These are phyloP conservation scores for Silurus meridionalis DNA, from an alignment of 2,113 vertebrate genomes.

Conservation along the genomic window DNA sequence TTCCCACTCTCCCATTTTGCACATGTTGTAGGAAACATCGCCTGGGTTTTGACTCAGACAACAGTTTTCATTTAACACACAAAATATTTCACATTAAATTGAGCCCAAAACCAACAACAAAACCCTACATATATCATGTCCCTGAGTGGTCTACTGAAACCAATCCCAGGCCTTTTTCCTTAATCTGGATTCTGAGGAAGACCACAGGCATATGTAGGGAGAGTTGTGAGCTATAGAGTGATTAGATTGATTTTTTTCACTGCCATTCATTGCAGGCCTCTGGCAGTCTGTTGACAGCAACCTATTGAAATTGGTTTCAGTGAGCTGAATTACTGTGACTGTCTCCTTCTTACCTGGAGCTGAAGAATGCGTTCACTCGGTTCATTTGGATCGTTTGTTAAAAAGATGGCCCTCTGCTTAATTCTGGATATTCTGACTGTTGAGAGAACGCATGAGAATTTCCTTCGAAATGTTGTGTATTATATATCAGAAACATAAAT, in stretches of 20 bases:
- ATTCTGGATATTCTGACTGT: neutral
- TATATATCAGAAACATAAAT: neutral
- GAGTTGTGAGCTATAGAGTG: constrained; percentile 16
- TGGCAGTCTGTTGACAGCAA: constrained; percentile 28
- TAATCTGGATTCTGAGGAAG: constrained; percentile 5
- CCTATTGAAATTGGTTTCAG: constrained; percentile 1
- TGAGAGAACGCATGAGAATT: neutral
- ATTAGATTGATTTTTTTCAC: constrained; percentile 19
- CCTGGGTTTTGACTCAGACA: no score
- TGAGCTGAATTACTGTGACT: constrained; percentile 31
- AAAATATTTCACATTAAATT: neutral
- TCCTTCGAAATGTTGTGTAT: neutral
- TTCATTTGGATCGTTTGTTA: constrained; percentile 13
- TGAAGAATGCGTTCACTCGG: neutral
- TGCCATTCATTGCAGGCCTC: constrained; percentile 31
- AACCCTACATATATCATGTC: neutral
- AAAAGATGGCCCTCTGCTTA: neutral
- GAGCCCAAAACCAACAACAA: neutral
- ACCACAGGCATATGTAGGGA: constrained; percentile 15
- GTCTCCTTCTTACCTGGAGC: constrained; percentile 22
- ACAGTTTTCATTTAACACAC: neutral
- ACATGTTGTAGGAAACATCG: neutral
- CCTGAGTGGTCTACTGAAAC: neutral
- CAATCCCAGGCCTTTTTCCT: neutral
- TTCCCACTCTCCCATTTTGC: neutral